Conservation (phyloP, 1,140 invertebrate species). For the Scaptodrosophila lebanonensis region DNA sequence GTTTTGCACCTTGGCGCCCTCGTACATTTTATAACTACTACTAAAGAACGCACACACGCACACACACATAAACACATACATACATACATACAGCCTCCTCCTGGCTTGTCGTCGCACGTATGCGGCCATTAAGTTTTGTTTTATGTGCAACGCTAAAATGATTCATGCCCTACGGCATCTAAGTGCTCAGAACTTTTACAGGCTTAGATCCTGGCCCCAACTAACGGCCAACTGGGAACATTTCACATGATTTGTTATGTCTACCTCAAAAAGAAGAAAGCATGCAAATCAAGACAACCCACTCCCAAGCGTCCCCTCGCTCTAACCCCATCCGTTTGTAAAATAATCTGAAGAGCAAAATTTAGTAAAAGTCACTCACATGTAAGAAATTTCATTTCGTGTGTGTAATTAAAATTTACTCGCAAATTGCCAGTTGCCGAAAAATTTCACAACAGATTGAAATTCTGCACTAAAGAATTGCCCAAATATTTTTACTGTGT, state of each 20-base stretch:
- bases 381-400: conserved; percentile 19
- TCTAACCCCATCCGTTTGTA: not conserved
- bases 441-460: conserved; percentile 37
- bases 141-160: conserved; percentile 53
- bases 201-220: not conserved
- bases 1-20: conserved; percentile 59
- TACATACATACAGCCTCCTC: not conserved
- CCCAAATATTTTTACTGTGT: conserved; percentile 25
- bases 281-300: not conserved
- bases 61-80: conserved; percentile 10
- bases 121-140: conserved; percentile 64
- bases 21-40: conserved; percentile 69
- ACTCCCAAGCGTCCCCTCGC: too few relatives aligned
- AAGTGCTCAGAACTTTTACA: not conserved
- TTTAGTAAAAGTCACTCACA: conserved; percentile 18
- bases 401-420: conserved; percentile 64
- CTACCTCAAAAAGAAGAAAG: not conserved
- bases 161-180: conserved; percentile 40
- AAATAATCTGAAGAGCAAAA: conserved; percentile 15
- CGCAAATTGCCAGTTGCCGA: conserved; percentile 21
- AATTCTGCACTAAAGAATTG: conserved; percentile 43
- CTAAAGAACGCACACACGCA: conserved; percentile 41
- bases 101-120: too few relatives aligned
- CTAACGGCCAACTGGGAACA: too few relatives aligned
- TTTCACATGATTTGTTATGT: not conserved